Conservation (phyloP, 2,113 vertebrate species). For the Aepyceros melampus region DNA sequence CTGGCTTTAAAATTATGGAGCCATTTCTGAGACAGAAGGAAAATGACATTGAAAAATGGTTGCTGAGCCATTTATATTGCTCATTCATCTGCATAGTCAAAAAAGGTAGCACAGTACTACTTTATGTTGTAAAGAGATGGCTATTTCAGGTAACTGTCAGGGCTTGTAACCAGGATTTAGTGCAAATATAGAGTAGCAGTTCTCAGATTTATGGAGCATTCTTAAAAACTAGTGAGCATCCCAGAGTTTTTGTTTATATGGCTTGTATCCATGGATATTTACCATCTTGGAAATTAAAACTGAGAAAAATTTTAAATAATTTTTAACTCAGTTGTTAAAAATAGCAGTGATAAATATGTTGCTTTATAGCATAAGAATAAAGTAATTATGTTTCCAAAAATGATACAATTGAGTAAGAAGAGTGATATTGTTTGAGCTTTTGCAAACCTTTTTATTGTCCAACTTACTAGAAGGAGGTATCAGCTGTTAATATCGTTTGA, state of each 20-base stretch:
- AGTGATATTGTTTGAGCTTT: not conserved
- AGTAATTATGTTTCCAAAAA: not conserved
- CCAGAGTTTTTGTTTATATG: not conserved
- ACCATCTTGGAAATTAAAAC: constrained; percentile 3
- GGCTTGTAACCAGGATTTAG: not conserved
- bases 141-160: not conserved
- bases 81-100: not conserved
- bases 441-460: not conserved
- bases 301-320: not conserved
- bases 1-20: not conserved
- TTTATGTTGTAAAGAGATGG: not conserved
- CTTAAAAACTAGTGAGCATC: not conserved
- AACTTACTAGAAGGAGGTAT: not conserved
- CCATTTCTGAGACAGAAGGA: not conserved
- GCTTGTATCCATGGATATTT: not conserved
- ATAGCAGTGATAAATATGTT: not conserved
- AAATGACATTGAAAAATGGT: not conserved
- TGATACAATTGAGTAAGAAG: not conserved
- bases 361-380: not conserved
- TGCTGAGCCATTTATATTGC: not conserved
- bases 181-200: not conserved
- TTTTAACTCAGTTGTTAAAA: constrained; percentile 1
- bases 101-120: not conserved
- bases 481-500: not conserved
- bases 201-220: not conserved